A percentile compares a stretch with the other conserved stretches of the same genome.
phyloP scores from a whole-genome alignment of 2,113 vertebrate species.

The Pongo pygmaeus region DNA sequence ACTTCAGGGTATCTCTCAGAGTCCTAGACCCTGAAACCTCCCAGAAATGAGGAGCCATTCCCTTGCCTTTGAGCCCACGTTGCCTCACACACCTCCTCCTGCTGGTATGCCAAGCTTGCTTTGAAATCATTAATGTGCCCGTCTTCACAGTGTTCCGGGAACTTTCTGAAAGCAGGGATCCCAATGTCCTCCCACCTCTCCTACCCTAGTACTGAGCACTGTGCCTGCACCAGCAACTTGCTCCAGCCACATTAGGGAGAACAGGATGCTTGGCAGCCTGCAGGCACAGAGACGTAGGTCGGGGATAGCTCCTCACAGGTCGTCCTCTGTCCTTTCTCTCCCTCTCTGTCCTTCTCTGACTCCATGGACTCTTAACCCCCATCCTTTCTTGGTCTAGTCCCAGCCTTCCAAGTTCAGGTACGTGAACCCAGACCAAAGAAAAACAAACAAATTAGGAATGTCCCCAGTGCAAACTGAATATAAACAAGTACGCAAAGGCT shows the following conservation, averaged over 20 bases:
- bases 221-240: accelerated
- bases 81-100: not conserved
- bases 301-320: not conserved
- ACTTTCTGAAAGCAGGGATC: not conserved
- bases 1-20: not conserved
- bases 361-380: not conserved
- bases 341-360: not conserved
- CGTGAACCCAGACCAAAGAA: constrained; percentile 32
- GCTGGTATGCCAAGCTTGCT: not conserved
- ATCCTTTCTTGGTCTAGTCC: not conserved
- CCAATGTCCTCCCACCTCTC: not conserved
- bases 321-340: not conserved
- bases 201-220: not conserved
- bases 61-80: not conserved
- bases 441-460: constrained; percentile 60
- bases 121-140: not conserved
- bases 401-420: not conserved
- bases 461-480: constrained; percentile 54
- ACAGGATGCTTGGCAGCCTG: not conserved
- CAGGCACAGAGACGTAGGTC: not conserved
- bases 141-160: accelerated
- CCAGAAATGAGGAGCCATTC: not conserved
- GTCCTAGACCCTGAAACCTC: not conserved
- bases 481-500: constrained; percentile 26
- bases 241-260: not conserved